Evolutionary conservation across 2,113 vertebrate species (phyloP), one percentile per base, ranked within the genome.

Genomic region (Tricholaema leucomelas): DNA sequence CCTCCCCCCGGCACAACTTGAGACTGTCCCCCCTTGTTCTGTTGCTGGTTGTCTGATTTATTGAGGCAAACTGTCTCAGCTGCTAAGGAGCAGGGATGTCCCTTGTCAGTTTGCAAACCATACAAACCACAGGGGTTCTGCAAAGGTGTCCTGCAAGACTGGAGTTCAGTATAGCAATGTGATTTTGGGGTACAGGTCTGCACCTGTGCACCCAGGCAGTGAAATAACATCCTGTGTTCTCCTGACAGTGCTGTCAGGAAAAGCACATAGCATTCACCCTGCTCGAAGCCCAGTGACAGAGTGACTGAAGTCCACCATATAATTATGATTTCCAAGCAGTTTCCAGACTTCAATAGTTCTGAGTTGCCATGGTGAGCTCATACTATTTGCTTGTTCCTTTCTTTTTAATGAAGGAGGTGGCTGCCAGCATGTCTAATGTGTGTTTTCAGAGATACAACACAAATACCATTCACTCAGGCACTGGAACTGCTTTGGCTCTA

Each of bases 401-500:
- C 81, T 87, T 87, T 87, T 83, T 42, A 72, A 87, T n/a, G 35
- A 54, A 59, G 56, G 40, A 59, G 42, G 12, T 80, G 52, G 54
- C 66, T 85, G 83, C 81, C 86, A 91, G 63, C 78, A 87, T 9
- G 58, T 9, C 30, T 40, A 88, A 75, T 0, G 0, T 36, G 55
- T 20, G 5, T 54, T 95, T 85, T 77, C 81, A 85, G 81, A 81
- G 71, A 58, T 30, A 40, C 11, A 23, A 3, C 17, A 55, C 19
- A 36, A 86, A 54, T 33, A 61, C 15, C 9, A 63, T 81, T 81
- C 1, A 1, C 71, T 89, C 36, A 55, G 60, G 60, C 84, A 55
- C 60, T 60, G 17, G 46, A 92, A 81, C 31, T 74, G 72, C 71
- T 87, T 89, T 93, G 88, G 90, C 83, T 81, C 90, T 85, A 21